Percentiles rank a stretch among this genome's conserved stretches.
Conservation (phyloP, 2,888 invertebrate genomes). For the Andricus quercusramuli region DNA sequence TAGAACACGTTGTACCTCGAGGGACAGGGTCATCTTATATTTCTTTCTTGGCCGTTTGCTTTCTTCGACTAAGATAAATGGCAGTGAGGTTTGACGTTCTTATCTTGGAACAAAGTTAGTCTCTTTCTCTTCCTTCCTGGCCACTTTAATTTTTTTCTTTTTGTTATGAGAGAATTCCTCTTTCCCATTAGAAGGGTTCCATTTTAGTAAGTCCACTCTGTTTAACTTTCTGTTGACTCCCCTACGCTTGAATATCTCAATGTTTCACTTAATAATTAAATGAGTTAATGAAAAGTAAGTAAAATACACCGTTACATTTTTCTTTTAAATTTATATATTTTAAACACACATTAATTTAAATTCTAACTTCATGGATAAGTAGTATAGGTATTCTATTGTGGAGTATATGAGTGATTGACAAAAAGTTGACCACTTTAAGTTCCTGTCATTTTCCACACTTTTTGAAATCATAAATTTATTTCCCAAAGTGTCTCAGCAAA, state of each 20-base stretch:
- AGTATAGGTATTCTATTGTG: no score
- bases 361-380: no score
- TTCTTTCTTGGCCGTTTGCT: background rate
- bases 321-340: no score
- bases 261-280: background rate
- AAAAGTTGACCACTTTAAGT: no score
- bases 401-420: no score
- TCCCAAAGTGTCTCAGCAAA: no score
- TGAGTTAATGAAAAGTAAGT: no score
- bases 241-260: background rate
- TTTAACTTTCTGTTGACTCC: background rate
- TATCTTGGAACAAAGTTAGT: conserved; percentile 54
- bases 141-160: background rate
- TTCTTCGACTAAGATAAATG: conserved; percentile 59
- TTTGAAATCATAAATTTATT: no score
- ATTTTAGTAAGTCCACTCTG: background rate
- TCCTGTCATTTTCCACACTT: no score
- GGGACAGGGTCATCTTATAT: background rate
- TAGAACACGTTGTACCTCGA: background rate
- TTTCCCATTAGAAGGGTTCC: background rate
- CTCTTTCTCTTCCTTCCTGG: background rate
- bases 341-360: no score
- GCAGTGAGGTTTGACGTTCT: conserved; percentile 46
- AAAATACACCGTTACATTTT: no score
- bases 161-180: background rate